Conservation (phyloP, 2,888 invertebrate genomes). For the Ptilodon capucinus region DNA sequence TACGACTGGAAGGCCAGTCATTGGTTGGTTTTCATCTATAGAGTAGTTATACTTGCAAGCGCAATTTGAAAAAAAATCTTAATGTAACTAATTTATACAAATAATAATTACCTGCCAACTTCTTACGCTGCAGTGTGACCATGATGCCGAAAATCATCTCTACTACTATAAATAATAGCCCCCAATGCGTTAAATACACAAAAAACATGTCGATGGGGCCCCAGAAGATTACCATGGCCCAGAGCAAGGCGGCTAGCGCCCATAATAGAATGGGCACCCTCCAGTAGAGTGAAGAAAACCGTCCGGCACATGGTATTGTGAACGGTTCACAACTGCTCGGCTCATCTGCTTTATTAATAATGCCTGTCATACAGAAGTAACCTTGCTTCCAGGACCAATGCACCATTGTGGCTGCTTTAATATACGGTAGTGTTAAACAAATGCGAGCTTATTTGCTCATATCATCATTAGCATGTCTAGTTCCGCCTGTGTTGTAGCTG, state of each 20-base stretch:
- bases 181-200: slow-evolving; percentile 83
- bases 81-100: slow-evolving; percentile 6
- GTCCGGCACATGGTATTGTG: slow-evolving; percentile 51
- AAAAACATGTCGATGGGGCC: slow-evolving; percentile 71
- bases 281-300: slow-evolving; percentile 65
- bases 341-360: slow-evolving; percentile 51
- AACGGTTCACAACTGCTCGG: slow-evolving; percentile 46
- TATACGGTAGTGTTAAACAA: slow-evolving; percentile 5
- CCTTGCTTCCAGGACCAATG: slow-evolving; percentile 51
- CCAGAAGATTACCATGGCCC: slow-evolving; percentile 66
- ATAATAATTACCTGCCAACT: slow-evolving; percentile 47
- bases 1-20: too few species aligned
- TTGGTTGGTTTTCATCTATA: too few species aligned
- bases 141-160: slow-evolving; percentile 66
- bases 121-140: slow-evolving; percentile 47
- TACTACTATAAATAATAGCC: slow-evolving; percentile 63
- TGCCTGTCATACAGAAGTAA: slow-evolving; percentile 54
- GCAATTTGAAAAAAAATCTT: too few species aligned
- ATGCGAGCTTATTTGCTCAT: slow-evolving; percentile 10
- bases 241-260: slow-evolving; percentile 50
- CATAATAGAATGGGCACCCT: slow-evolving; percentile 67
- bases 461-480: slow-evolving; percentile 25
- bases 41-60: too few species aligned
- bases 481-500: slow-evolving; percentile 24
- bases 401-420: slow-evolving; percentile 36